These are phyloP conservation scores for Henicopernis longicauda DNA, from an alignment of 2,113 vertebrate genomes.

Conservation along the genomic window DNA sequence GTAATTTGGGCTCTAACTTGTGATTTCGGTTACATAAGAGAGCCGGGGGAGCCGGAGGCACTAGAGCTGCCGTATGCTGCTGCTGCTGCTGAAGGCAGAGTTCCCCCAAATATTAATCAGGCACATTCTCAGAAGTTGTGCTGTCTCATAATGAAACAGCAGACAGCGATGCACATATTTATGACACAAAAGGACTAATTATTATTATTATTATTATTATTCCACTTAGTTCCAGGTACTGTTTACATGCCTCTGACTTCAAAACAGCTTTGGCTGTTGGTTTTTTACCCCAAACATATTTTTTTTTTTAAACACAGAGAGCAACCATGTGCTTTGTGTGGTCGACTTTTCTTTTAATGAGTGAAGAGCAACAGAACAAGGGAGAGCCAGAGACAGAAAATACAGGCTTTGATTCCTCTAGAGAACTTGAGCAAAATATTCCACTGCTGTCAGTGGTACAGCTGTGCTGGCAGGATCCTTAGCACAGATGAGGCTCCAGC, in stretches of 20 bases:
- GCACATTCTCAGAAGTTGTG: not conserved
- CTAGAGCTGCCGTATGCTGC: not conserved
- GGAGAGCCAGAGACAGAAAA: slow-evolving; percentile 18
- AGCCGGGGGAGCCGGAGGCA: not conserved
- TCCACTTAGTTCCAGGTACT: slow-evolving; percentile 18
- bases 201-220: not conserved
- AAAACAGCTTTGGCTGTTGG: not conserved
- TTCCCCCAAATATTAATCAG: not conserved
- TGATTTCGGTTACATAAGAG: not conserved
- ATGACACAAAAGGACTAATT: not conserved
- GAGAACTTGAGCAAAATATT: slow-evolving; percentile 62
- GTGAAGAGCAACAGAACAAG: not conserved
- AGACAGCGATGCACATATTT: not conserved
- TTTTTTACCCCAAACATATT: not conserved
- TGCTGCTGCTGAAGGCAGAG: not conserved
- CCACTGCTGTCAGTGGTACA: slow-evolving; percentile 59
- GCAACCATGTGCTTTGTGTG: not conserved
- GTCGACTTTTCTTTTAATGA: not conserved
- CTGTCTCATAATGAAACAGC: slow-evolving; percentile 11
- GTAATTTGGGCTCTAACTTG: slow-evolving; percentile 18
- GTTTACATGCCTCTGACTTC: not conserved
- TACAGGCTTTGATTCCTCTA: slow-evolving; percentile 48
- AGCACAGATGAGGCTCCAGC: not conserved
- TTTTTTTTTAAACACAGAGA: not conserved
- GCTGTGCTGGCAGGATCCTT: slow-evolving; percentile 52